A percentile compares a stretch with the other conserved stretches of the same genome.
phyloP scores from a whole-genome alignment of 2,888 invertebrate genomes.

The Prenolepis imparis region DNA sequence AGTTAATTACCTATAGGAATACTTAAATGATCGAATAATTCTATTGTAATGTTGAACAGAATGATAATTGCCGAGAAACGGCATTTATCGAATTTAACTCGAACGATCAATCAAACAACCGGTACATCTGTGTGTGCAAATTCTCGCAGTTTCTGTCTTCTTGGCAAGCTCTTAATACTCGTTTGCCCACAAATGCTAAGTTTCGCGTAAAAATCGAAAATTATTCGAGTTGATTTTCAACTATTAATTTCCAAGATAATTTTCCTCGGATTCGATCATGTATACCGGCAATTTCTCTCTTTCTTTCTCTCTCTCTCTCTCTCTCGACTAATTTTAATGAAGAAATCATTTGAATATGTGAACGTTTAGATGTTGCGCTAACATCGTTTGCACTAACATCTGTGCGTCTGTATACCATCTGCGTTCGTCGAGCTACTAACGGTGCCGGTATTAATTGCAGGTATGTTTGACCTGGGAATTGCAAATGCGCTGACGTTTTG shows the following conservation, averaged over 20 bases:
- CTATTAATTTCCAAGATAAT: not conserved
- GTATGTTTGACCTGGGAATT: conserved; percentile 47
- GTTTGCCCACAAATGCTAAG: not conserved
- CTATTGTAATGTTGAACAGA: conserved; percentile 24
- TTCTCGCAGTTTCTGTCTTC: not conserved
- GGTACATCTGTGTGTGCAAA: conserved; percentile 24
- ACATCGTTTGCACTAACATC: not conserved
- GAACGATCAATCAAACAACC: conserved; percentile 66
- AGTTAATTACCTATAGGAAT: conserved; percentile 66
- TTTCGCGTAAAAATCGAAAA: conserved; percentile 14
- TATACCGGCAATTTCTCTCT: not conserved
- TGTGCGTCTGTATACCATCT: not conserved
- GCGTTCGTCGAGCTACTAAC: conserved; percentile 9
- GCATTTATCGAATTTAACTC: conserved; percentile 63
- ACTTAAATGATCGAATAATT: conserved; percentile 66
- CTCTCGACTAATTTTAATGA: conserved; percentile 14
- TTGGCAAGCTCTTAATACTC: not conserved
- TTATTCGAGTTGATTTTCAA: not conserved
- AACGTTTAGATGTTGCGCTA: conserved; percentile 6
- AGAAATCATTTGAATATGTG: conserved; percentile 37
- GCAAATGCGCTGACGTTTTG: conserved; percentile 41
- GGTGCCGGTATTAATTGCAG: conserved; percentile 40
- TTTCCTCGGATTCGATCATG: not conserved
- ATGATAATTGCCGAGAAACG: conserved; percentile 65
- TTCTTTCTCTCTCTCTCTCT: not conserved